These are phyloP conservation scores for Acridotheres tristis DNA, from an alignment of 2,797 vertebrate genomes.

Conservation along the genomic window DNA sequence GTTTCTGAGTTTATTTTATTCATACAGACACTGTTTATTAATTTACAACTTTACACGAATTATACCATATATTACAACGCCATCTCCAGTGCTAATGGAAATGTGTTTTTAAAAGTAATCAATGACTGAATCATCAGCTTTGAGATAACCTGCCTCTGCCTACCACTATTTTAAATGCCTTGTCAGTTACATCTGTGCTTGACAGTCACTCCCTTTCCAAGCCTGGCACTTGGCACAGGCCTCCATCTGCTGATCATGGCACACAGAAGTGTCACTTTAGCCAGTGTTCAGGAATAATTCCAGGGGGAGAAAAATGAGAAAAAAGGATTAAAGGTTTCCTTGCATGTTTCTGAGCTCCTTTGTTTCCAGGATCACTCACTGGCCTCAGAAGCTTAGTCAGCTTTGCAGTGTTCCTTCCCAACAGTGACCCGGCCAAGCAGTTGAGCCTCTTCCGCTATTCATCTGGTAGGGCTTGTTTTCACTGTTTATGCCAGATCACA, in stretches of 20 bases:
- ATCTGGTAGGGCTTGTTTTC: not conserved
- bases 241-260: not conserved
- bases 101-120: not conserved
- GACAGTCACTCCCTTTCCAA: not conserved
- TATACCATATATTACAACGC: no score
- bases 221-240: not conserved
- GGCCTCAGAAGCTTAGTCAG: not conserved
- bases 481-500: not conserved
- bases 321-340: not conserved
- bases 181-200: not conserved
- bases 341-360: not conserved
- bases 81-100: not conserved
- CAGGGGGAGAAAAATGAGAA: rapidly evolving
- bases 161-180: not conserved
- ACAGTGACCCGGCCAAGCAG: not conserved
- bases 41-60: no score
- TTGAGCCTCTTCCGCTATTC: rapidly evolving
- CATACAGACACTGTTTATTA: no score
- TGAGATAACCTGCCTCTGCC: not conserved
- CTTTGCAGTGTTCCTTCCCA: not conserved
- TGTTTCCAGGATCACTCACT: not conserved
- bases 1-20: no score
- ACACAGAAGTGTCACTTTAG: not conserved
- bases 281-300: not conserved
- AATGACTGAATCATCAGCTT: not conserved